Conservation (phyloP, 2,888 invertebrate genomes). For the Amiota minor region DNA sequence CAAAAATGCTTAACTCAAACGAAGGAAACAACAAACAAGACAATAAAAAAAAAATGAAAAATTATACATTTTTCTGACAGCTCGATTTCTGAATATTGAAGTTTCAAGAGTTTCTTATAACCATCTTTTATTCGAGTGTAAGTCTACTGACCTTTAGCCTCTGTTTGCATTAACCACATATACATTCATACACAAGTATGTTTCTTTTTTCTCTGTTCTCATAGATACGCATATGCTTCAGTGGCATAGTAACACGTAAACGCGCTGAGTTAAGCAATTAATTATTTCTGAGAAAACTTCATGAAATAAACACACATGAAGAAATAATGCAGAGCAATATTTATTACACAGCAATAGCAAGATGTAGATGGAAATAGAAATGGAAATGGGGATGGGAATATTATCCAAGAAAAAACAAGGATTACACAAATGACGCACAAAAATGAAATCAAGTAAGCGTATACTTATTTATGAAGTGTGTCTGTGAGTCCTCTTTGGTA, state of each 20-base stretch:
- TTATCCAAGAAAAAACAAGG: slow-evolving; percentile 40
- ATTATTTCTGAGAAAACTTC: slow-evolving; percentile 43
- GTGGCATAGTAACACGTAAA: not conserved
- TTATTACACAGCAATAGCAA: no score
- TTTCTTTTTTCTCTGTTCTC: not conserved
- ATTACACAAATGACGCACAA: slow-evolving; percentile 23
- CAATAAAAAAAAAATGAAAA: slow-evolving; percentile 4
- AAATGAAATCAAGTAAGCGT: slow-evolving; percentile 1
- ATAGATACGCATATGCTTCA: not conserved
- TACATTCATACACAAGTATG: not conserved
- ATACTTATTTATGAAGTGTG: slow-evolving; percentile 16
- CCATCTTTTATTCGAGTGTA: no score
- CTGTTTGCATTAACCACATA: not conserved
- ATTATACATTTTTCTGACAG: slow-evolving; percentile 1
- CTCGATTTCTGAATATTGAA: not conserved
- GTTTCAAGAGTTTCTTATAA: not conserved
- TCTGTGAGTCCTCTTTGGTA: slow-evolving; percentile 16
- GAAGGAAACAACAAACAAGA: not conserved
- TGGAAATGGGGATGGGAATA: slow-evolving; percentile 2
- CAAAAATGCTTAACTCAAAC: not conserved
- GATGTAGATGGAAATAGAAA: no score
- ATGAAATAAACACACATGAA: slow-evolving; percentile 13
- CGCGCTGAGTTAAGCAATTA: slow-evolving; percentile 44
- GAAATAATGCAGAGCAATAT: not conserved
- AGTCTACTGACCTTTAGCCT: not conserved